Base-by-base conservation (phyloP, 2,113 vertebrate species). In the Illadopsis cleaveri region DNA sequence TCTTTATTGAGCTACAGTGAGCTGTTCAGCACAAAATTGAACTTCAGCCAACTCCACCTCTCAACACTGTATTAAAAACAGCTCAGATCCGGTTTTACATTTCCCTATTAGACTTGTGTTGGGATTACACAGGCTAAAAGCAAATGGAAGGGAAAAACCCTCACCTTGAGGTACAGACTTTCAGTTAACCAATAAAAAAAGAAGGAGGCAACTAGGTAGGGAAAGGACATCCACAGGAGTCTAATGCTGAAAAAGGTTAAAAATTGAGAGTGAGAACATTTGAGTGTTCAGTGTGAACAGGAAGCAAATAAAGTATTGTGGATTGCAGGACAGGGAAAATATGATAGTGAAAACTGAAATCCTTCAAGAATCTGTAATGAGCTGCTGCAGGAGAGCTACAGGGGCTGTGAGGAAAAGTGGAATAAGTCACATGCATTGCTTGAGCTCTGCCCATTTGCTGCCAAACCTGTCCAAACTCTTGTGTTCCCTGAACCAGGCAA, bases 1-100 rank as follows among this genome's bases (percentile, higher is more conserved):
- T 69, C 89, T 94, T 96, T 91, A 93, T 64, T 64, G 72, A 89
- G 81, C 89, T 89, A 68, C 82, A 94, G 80, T 82, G 83, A 95
- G 50, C 91, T 94, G 83, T 83, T 97, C 45, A 76, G 94, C 83
- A 86, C 78, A 86, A 73, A 90, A 75, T 27, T 94, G 93, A 96
- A 91, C 40, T 82, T 33, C 45, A 70, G 92, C 89, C 92, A 97
- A 80, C 65, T 94, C 77, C 51, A 84, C 57, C 50, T 68, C 89
- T 86, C 88, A 83, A 42, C 80, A 57, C 53, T 72, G 68, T 82
- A 89, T 90, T 96, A 90, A 95, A 95, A 94, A 38, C 81, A 93
- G 53, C 86, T 97, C 75, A 79, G 65, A 87, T 78, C 48, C 6
- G 5, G 75, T 69, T 91, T 93, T 90, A 76, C 31, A 6, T 93